phyloP scores from a whole-genome alignment of 1,140 invertebrate species.

The Dryas iulia region DNA sequence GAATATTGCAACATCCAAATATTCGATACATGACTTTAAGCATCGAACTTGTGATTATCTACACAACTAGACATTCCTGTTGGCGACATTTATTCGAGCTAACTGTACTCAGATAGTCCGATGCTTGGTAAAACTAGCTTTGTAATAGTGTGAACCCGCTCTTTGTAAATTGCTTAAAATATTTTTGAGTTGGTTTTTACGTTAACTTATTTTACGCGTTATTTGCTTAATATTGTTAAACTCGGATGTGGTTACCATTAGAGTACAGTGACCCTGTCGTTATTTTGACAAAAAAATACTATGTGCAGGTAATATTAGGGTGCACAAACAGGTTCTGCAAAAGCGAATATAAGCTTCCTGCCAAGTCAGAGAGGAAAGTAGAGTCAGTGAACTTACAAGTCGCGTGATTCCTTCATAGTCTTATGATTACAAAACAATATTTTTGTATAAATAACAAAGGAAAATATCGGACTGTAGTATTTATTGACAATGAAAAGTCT shows the following conservation, averaged over 20 bases:
- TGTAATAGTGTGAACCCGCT: slow-evolving; percentile 11
- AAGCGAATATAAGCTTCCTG: slow-evolving; percentile 71
- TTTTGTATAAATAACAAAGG: background rate
- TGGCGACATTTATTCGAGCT: slow-evolving; percentile 17
- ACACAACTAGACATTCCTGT: slow-evolving; percentile 21
- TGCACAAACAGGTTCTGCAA: slow-evolving; percentile 70
- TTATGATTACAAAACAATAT: slow-evolving; percentile 68
- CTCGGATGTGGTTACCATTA: slow-evolving; percentile 15
- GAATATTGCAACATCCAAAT: slow-evolving; percentile 55
- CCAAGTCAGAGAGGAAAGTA: slow-evolving; percentile 63
- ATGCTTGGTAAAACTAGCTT: background rate
- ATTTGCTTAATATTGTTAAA: background rate
- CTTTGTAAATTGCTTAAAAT: slow-evolving; percentile 17
- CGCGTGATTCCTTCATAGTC: slow-evolving; percentile 66
- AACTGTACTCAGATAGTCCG: slow-evolving; percentile 18
- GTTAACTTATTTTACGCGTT: background rate
- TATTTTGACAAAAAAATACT: slow-evolving; percentile 45
- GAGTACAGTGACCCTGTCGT: slow-evolving; percentile 27
- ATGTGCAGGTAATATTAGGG: slow-evolving; percentile 57
- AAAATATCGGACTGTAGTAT: background rate
- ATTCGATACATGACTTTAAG: slow-evolving; percentile 41
- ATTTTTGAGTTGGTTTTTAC: slow-evolving; percentile 9
- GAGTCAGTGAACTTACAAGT: slow-evolving; percentile 75
- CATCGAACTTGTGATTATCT: slow-evolving; percentile 20
- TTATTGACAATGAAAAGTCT: background rate